Percentiles rank a stretch among this genome's conserved stretches.
These are phyloP conservation scores for Neosilurus hyrtlii DNA, from an alignment of 2,797 vertebrate species.

Conservation along the genomic window DNA sequence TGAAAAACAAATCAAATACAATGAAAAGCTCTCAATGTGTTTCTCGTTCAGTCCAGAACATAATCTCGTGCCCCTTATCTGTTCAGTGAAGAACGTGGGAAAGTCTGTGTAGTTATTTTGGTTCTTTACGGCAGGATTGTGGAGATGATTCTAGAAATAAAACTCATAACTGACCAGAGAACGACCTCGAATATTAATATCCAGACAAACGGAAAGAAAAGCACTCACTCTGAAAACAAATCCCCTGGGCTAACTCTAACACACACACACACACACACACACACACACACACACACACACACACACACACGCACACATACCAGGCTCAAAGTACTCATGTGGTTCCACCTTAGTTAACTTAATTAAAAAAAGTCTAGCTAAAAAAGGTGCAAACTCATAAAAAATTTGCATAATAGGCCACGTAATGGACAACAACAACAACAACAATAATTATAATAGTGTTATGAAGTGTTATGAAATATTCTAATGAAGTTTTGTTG, in stretches of 20 bases:
- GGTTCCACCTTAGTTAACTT: neutral
- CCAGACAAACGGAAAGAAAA: neutral
- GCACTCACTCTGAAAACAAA: neutral
- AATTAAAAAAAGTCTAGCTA: too few relatives aligned
- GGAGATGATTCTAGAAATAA: neutral
- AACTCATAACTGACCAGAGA: too few relatives aligned
- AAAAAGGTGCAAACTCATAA: neutral
- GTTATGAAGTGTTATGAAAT: neutral
- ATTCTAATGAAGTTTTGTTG: neutral
- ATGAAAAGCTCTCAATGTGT: neutral
- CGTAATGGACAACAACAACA: too few relatives aligned
- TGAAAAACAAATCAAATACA: too few relatives aligned
- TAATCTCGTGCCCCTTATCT: constrained; percentile 13
- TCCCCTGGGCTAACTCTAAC: constrained; percentile 8
- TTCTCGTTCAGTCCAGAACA: neutral
- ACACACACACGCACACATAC: neutral
- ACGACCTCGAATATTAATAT: neutral
- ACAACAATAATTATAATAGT: neutral
- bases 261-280: neutral
- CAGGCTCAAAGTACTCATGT: neutral
- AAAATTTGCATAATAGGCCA: neutral
- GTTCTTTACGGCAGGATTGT: neutral
- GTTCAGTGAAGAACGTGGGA: neutral
- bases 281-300: neutral
- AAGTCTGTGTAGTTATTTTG: neutral